Evolutionary conservation across 2,888 invertebrate species (phyloP).

Genomic region (Apotomis betuletana): DNA sequence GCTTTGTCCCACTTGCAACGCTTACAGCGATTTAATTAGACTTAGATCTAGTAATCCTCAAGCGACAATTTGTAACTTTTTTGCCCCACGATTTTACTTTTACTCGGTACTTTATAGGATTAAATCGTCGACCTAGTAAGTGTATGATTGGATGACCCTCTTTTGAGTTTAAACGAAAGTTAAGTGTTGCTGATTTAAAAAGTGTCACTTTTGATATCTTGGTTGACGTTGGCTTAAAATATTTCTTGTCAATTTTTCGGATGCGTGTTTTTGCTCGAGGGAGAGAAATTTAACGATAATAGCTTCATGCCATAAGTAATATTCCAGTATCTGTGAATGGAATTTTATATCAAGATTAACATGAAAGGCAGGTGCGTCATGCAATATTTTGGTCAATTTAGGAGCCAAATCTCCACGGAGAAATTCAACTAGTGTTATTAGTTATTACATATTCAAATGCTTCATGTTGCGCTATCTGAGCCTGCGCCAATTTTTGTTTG

Average conservation of each 20-base stretch:
- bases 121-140: slow-evolving; percentile 38
- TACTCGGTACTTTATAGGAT: slow-evolving; percentile 39
- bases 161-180: slow-evolving; percentile 40
- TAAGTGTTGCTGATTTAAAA: slow-evolving; percentile 39
- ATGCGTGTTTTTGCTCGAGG: slow-evolving; percentile 18
- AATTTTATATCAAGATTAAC: slow-evolving; percentile 1
- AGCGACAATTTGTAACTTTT: slow-evolving; percentile 39
- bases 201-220: slow-evolving; percentile 35
- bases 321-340: slow-evolving; percentile 22
- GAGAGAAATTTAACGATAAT: slow-evolving; percentile 24
- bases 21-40: slow-evolving; percentile 31
- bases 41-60: slow-evolving; percentile 39
- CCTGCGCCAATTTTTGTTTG: slow-evolving; percentile 76
- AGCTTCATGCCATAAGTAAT: slow-evolving; percentile 5
- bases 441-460: slow-evolving; percentile 52
- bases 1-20: slow-evolving; percentile 40
- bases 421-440: slow-evolving; percentile 33
- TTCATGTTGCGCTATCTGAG: slow-evolving; percentile 62
- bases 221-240: slow-evolving; percentile 34
- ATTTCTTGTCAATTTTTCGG: slow-evolving; percentile 22
- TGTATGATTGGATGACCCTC: slow-evolving; percentile 38
- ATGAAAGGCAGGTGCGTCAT: slow-evolving; percentile 1
- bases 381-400: not conserved
- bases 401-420: slow-evolving; percentile 18
- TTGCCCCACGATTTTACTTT: slow-evolving; percentile 32